phyloP scores from a whole-genome alignment of 2,797 vertebrate genomes.

The Apogon talboti region DNA sequence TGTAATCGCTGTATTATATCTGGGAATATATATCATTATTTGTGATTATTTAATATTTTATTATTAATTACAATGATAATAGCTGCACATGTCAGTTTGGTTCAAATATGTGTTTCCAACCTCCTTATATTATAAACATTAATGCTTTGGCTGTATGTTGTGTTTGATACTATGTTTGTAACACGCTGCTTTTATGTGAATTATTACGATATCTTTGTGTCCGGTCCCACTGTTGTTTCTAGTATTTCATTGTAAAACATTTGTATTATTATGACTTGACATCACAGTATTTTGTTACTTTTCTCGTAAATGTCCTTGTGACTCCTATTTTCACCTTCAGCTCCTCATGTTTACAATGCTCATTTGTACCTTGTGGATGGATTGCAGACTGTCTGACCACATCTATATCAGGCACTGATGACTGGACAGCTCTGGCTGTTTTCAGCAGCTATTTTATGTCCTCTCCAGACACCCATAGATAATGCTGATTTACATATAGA shows the following conservation, averaged over 20 bases:
- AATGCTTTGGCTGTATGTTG: no score
- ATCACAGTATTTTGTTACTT: background rate
- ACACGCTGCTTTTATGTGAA: background rate
- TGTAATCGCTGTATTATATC: no score
- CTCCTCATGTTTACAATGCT: slow-evolving; percentile 25
- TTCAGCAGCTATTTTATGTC: slow-evolving; percentile 5
- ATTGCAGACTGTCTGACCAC: slow-evolving; percentile 30
- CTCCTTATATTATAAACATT: no score
- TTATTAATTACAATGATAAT: no score
- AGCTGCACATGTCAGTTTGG: no score
- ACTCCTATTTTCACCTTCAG: slow-evolving; percentile 25
- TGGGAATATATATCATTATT: no score
- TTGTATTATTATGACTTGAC: background rate
- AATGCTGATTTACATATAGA: slow-evolving; percentile 13
- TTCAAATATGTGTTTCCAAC: no score
- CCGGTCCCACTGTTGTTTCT: background rate
- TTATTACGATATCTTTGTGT: background rate
- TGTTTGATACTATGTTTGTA: no score
- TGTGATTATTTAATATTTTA: no score
- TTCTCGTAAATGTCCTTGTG: background rate
- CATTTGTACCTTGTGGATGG: slow-evolving; percentile 18
- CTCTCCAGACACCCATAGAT: background rate
- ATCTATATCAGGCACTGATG: slow-evolving; percentile 16
- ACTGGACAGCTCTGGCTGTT: slow-evolving; percentile 15
- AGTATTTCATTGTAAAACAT: background rate